Percentiles rank a stretch among this genome's conserved stretches.
Evolutionary conservation across 1,140 invertebrate species (phyloP).

Genomic region (Heliconius hewitsoni): DNA sequence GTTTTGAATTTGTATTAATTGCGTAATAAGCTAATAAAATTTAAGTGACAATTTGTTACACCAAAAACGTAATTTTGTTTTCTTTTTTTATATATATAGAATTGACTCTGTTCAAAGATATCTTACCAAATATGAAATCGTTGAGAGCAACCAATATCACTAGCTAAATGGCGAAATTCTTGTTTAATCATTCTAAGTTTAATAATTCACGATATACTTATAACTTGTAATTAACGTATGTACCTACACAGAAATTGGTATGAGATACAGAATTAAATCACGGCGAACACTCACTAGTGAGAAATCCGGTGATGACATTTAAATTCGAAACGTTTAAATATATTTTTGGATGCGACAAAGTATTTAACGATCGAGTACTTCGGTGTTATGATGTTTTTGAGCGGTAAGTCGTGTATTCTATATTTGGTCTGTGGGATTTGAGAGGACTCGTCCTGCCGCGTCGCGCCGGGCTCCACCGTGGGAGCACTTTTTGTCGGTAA

Average conservation of each 20-base stretch:
- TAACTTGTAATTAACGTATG: not conserved
- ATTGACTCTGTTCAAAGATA: no score
- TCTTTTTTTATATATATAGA: no score
- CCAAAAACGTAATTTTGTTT: not conserved
- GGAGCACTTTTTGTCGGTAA: constrained; percentile 33
- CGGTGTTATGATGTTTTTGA: constrained; percentile 26
- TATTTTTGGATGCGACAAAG: constrained; percentile 17
- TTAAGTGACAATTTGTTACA: not conserved
- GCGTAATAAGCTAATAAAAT: not conserved
- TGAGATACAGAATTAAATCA: not conserved
- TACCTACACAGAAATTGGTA: not conserved
- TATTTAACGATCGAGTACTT: constrained; percentile 25
- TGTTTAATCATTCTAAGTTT: not conserved
- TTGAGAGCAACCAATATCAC: not conserved
- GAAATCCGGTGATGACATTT: constrained; percentile 1
- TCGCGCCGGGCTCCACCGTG: constrained; percentile 25
- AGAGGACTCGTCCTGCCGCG: constrained; percentile 8
- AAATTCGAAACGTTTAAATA: constrained; percentile 23
- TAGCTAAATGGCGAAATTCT: not conserved
- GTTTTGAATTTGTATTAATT: constrained; percentile 27
- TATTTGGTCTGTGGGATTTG: constrained; percentile 17
- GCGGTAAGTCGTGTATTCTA: constrained; percentile 16
- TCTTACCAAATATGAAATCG: not conserved
- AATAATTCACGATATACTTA: not conserved
- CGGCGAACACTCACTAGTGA: not conserved